Base-by-base conservation (phyloP, 2,888 invertebrate species). In the Muschampia plurimacula region DNA sequence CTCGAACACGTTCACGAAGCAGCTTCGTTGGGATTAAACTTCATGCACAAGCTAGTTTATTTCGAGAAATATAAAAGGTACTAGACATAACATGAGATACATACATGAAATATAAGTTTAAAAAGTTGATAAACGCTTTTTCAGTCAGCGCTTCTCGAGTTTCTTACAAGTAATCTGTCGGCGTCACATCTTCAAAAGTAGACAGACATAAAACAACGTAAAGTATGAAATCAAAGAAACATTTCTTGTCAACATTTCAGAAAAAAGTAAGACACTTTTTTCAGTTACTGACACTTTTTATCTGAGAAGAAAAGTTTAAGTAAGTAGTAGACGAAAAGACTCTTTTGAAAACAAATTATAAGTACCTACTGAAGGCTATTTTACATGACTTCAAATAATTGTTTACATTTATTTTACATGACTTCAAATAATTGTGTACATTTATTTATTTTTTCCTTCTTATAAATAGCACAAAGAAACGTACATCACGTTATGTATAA, bases 1-100 rank as follows among this genome's bases (percentile, higher is more conserved):
- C 87, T 89, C 83, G 78, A 85, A 86, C 86, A 86, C 84, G 86
- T 86, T 80, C 79, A 67, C 75, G 69, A 5, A 76, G 77, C n/a
- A 74, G 72, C 78, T 77, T 84, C 78, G 79, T 81, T 81, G 76
- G 77, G 62, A 71, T 73, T 77, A 80, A 80, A 77, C 74, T 74
- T 79, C 62, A 41, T 12, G 28, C 15, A 63, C 44, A 22, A 44
- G 4, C 13, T 68, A 71, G 49, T 46, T 12, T 9, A 46, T 46
- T 57, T 67, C 28, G n/a, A n/a, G n/a, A 28, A 36, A 60, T 36
- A 28, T 60, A 46, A 0, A 36, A n/a, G 13, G 15, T 49, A 22
- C 12, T 39, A 32, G 13, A 59, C 13, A n/a, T n/a, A n/a, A n/a
- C n/a, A 12, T 59, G 59, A 59, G 59, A 59, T 36, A 52, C n/a